Conservation (phyloP, 2,113 vertebrate species). For the Megaceryle maxima region DNA sequence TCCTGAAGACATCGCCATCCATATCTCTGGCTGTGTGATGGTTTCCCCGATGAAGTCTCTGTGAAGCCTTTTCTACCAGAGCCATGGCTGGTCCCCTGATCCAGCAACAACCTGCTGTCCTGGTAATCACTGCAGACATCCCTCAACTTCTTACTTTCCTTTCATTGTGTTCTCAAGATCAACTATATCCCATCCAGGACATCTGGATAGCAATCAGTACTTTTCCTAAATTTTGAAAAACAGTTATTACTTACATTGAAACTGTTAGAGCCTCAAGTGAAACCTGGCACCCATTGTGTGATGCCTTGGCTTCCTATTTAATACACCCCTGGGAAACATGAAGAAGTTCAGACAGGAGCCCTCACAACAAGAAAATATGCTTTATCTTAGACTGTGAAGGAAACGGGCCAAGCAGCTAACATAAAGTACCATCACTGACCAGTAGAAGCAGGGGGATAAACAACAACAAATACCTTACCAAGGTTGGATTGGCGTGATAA, state of each 20-base stretch:
- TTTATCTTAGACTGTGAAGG: background rate
- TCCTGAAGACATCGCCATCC: background rate
- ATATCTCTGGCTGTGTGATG: background rate
- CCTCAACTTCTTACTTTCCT: background rate
- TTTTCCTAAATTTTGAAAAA: background rate
- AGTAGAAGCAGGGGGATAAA: background rate
- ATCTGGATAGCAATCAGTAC: background rate
- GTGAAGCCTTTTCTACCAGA: background rate
- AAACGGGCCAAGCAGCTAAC: background rate
- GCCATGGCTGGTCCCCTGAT: background rate
- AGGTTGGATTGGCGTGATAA: background rate
- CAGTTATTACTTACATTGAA: background rate
- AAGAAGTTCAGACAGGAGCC: background rate
- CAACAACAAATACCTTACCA: background rate
- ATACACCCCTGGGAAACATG: background rate
- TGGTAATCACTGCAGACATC: background rate
- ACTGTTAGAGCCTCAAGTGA: background rate
- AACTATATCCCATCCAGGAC: rapidly evolving
- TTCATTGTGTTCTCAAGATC: background rate
- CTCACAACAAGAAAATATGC: background rate
- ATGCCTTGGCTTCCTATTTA: background rate
- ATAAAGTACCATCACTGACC: background rate
- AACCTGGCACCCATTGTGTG: background rate
- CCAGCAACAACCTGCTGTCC: background rate
- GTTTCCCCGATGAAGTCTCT: background rate